Evolutionary conservation across 2,888 invertebrate genomes (phyloP), one percentile per base, ranked within the genome.

Genomic region (Heteropelma amictum): DNA sequence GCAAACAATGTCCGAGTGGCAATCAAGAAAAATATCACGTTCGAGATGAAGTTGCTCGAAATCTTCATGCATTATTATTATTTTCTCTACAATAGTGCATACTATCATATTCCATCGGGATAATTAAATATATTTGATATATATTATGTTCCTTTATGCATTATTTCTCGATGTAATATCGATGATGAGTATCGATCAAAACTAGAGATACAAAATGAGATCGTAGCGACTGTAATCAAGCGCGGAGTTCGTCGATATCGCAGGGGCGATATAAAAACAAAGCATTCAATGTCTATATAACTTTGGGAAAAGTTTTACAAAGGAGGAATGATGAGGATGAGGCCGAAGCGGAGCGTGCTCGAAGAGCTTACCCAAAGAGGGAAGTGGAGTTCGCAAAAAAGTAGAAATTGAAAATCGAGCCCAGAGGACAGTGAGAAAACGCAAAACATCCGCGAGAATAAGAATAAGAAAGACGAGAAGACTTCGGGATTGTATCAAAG

Each of bases 361-460:
- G 61, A 72, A 56, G 61, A 69, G 61, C 54, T 72, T 70, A 26
- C 49, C 60, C 53, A 73, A 72, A 51, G 65, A 65, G 51, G 72
- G 60, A 65, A 72, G 65, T 72, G 28, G 72, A 58, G 58, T 58
- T 72, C 60, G 60, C 65, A 65, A 72, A n/a, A 72, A 72, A 65
- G 65, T 65, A 65, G 58, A 72, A 65, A 72, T 72, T 72, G 72
- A 72, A 72, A 72, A 72, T 65, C 65, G 72, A 45, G 65, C 58
- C 40, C 30, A 63, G 49, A 40, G 35, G 49, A 72, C 33, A 45
- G 19, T 14, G 35, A 60, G 33, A 53, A 49, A 61, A 65, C 42
- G 54, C 47, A 60, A 67, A 69, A 49, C 42, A 56, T 58, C 30
- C 51, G 38, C n/a, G 38, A 19, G 14, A 49, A 47, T 21, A 7